phyloP scores from a whole-genome alignment of 2,113 vertebrate genomes.

The Prunella himalayana region DNA sequence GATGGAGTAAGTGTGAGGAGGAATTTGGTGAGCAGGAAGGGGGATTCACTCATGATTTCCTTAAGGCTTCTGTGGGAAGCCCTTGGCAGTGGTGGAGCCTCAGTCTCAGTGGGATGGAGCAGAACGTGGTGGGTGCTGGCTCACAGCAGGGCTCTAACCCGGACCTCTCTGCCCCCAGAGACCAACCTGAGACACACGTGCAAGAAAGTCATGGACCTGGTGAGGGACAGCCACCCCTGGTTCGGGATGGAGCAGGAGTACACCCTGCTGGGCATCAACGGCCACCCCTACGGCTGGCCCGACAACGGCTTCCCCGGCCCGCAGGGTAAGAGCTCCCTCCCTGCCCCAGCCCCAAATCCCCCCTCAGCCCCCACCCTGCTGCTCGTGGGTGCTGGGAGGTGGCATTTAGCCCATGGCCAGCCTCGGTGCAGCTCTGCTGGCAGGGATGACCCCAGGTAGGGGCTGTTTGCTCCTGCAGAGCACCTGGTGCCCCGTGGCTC shows the following conservation, averaged over 20 bases:
- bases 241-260: slow-evolving; percentile 78
- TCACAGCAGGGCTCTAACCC: accelerated
- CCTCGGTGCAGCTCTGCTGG: accelerated
- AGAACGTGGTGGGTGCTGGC: accelerated
- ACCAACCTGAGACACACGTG: slow-evolving; percentile 70
- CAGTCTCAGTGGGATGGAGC: neutral
- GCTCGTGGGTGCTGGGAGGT: accelerated
- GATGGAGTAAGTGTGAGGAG: neutral
- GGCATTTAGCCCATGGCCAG: accelerated
- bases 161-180: slow-evolving; percentile 46
- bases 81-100: neutral
- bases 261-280: slow-evolving; percentile 50
- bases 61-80: neutral
- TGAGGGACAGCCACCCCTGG: slow-evolving; percentile 59
- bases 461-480: neutral
- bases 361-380: neutral
- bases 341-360: accelerated
- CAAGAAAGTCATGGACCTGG: slow-evolving; percentile 66
- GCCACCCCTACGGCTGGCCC: slow-evolving; percentile 71
- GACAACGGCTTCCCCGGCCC: slow-evolving; percentile 59
- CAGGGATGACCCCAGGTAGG: neutral
- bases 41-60: neutral
- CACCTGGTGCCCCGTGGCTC: neutral
- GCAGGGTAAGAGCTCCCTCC: slow-evolving; percentile 45
- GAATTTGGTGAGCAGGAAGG: neutral